Conservation (phyloP, 2,113 vertebrate species). For the Oncorhynchus nerka region DNA sequence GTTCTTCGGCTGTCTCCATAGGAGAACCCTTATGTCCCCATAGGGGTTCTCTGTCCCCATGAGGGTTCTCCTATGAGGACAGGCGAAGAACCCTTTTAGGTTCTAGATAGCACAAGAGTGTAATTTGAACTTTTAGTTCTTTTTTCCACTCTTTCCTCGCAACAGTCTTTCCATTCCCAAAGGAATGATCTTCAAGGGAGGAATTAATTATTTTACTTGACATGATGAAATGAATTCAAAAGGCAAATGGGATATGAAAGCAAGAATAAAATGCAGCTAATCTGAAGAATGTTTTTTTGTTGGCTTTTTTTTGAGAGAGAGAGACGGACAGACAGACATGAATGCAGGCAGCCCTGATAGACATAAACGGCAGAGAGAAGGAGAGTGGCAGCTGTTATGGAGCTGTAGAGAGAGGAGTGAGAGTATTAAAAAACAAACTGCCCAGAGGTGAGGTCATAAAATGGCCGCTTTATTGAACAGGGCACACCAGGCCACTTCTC, state of each 20-base stretch:
- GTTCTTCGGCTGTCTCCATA: no score
- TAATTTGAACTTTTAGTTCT: background rate
- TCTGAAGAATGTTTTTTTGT: background rate
- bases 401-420: constrained; percentile 10
- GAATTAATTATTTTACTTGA: background rate
- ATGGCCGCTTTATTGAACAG: constrained; percentile 19
- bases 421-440: constrained; percentile 30
- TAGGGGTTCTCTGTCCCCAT: no score
- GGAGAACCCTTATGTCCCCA: no score
- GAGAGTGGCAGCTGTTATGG: background rate
- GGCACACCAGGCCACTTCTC: background rate
- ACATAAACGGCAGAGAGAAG: background rate
- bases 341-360: background rate
- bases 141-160: constrained; percentile 1
- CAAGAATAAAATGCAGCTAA: background rate
- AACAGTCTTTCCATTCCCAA: background rate
- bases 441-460: constrained; percentile 1
- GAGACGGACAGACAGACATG: no score
- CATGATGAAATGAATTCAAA: background rate
- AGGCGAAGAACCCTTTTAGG: no score
- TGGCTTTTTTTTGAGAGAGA: no score
- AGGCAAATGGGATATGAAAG: background rate
- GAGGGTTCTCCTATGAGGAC: no score
- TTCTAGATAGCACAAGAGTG: no score
- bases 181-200: background rate